Base-by-base conservation (phyloP, 2,797 vertebrate species). In the Vultur gryphus region DNA sequence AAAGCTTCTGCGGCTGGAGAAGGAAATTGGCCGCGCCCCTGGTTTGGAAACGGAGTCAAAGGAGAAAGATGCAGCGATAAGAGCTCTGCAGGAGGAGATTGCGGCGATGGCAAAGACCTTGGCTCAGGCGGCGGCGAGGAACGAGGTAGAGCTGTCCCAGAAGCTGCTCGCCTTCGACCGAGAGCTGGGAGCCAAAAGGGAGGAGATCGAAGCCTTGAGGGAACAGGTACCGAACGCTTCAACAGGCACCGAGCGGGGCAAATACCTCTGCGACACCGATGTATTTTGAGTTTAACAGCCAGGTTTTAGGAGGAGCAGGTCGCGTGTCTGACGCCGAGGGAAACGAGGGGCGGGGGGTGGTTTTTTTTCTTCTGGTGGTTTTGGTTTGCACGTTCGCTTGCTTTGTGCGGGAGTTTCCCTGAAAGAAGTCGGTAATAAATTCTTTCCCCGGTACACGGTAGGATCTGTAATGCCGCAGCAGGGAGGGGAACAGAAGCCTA, bases 171-270 rank as follows among this genome's bases (percentile, higher is more conserved):
- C 58, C 51, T 96, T 97, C 29, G 95, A 96, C 20, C 75, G 17
- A 39, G 98, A 97, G 70, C 89, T 98, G 8, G 84, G 69, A 13
- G 95, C 93, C 87, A 98, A 98, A 67, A 95, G 93, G 14, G 95
- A 95, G 69, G 98, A 98, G 97, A 98, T 99, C 54, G 95, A 97
- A 89, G 93, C 65, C 77, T 79, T 99, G 92, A 98, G 97, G 88
- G 97, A 97, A 12, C 98, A 99, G 98, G 99, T 99, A 95, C 9
- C 6, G 17, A 7, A 28, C 5, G 26, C 49, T 39, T 31, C 9
- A 5, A 3, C 4, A 16, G 55, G 51, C 26, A 33, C 54, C 0
- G 0, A n/a, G 67, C 15, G 3, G 21, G 37, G 67, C 31, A 70
- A 49, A 16, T 5, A 24, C 23, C 41, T 43, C 21, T 20, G 41